These are phyloP conservation scores for Dusona sp. DNA, from an alignment of 2,888 invertebrate genomes.

Conservation along the genomic window DNA sequence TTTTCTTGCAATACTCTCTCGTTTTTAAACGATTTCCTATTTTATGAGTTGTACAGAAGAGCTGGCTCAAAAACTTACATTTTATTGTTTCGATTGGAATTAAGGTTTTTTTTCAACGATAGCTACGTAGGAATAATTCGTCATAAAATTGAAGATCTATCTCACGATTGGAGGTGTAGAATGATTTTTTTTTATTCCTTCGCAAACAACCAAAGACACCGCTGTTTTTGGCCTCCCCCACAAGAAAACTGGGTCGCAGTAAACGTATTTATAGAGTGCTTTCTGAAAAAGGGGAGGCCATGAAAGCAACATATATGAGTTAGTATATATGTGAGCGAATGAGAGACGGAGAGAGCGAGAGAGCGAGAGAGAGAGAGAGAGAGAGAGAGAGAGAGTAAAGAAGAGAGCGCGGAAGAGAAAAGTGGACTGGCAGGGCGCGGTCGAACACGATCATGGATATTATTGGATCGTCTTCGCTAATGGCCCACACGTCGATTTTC, in stretches of 20 bases:
- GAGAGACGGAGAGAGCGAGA: conserved; percentile 49
- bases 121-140: not conserved
- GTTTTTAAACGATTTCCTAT: not conserved
- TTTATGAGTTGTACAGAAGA: not conserved
- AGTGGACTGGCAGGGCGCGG: conserved; percentile 62
- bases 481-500: conserved; percentile 62
- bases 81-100: not conserved
- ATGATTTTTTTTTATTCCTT: conserved; percentile 30
- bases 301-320: conserved; percentile 47
- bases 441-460: conserved; percentile 71
- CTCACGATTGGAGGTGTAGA: not conserved
- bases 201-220: conserved; percentile 23
- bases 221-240: conserved; percentile 53
- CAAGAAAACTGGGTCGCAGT: conserved; percentile 79
- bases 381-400: conserved; percentile 48
- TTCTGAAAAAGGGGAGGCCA: conserved; percentile 74
- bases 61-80: no score
- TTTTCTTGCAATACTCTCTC: not conserved
- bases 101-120: not conserved
- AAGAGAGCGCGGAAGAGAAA: conserved; percentile 48
- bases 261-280: conserved; percentile 80
- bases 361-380: conserved; percentile 33
- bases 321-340: not conserved
- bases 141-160: not conserved
- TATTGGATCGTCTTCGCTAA: conserved; percentile 75